Conservation (phyloP, 2,888 invertebrate genomes). For the Andrena praecox region DNA sequence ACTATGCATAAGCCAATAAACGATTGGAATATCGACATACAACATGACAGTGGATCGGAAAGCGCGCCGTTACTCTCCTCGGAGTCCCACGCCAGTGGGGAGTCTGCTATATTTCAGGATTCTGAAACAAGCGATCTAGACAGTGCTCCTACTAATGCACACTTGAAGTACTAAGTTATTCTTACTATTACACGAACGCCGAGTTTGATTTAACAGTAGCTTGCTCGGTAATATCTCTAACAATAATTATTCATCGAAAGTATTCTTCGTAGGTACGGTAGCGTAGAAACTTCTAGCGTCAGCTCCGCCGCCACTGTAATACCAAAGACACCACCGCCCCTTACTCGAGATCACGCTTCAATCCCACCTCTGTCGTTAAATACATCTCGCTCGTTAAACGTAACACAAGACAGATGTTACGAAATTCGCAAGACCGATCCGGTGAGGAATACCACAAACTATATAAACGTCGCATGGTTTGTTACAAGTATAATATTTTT, state of each 20-base stretch:
- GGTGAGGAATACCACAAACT: slow-evolving; percentile 69
- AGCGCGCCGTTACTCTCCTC: slow-evolving; percentile 82
- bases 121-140: slow-evolving; percentile 82
- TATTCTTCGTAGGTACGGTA: slow-evolving; percentile 72
- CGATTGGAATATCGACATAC: slow-evolving; percentile 64
- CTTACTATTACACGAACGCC: background rate
- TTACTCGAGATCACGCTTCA: slow-evolving; percentile 58
- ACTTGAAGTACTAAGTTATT: slow-evolving; percentile 66
- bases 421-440: slow-evolving; percentile 70
- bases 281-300: slow-evolving; percentile 65
- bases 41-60: slow-evolving; percentile 80
- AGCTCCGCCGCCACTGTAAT: slow-evolving; percentile 67
- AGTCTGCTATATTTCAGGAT: slow-evolving; percentile 78
- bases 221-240: background rate
- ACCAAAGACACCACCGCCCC: slow-evolving; percentile 70
- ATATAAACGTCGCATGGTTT: slow-evolving; percentile 27
- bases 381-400: slow-evolving; percentile 51
- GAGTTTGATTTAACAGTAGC: background rate
- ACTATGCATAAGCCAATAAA: slow-evolving; percentile 65
- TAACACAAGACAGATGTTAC: slow-evolving; percentile 70
- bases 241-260: background rate
- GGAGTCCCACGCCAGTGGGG: slow-evolving; percentile 74
- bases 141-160: slow-evolving; percentile 60
- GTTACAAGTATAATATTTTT: slow-evolving; percentile 17
- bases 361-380: slow-evolving; percentile 42